These are phyloP conservation scores for Typhlichthys eigenmanni DNA, from an alignment of 2,797 vertebrate genomes.

Conservation along the genomic window DNA sequence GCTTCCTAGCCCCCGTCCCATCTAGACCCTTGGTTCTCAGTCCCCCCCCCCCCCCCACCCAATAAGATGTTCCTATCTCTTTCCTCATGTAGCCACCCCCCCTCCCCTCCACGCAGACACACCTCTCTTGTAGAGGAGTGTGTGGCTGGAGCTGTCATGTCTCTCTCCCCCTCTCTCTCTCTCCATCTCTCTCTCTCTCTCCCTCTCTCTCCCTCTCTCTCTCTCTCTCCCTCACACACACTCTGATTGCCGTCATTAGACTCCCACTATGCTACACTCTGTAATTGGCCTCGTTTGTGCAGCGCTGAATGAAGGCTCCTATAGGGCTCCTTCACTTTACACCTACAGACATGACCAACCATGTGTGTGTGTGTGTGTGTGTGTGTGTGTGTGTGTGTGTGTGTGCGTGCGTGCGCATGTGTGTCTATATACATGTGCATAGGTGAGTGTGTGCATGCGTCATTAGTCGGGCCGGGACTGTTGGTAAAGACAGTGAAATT, in stretches of 20 bases:
- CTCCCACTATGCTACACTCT: constrained; percentile 40
- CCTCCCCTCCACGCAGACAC: constrained; percentile 16
- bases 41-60: constrained; percentile 13
- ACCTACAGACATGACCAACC: constrained; percentile 50
- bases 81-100: neutral
- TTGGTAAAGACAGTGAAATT: no score
- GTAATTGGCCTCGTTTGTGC: constrained; percentile 48
- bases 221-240: constrained; percentile 29
- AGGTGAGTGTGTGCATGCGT: no score
- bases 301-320: constrained; percentile 49
- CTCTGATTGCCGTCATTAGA: constrained; percentile 60
- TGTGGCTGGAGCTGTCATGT: no score
- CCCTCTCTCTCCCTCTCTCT: constrained; percentile 7
- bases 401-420: constrained; percentile 10
- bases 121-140: neutral
- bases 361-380: constrained; percentile 1
- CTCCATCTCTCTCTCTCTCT: constrained; percentile 1
- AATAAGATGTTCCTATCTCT: constrained; percentile 22
- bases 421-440: neutral
- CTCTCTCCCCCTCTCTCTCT: constrained; percentile 24
- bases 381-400: constrained; percentile 8
- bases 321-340: constrained; percentile 49
- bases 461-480: no score
- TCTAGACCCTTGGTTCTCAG: no score
- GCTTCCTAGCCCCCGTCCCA: constrained; percentile 4